A percentile compares a stretch with the other conserved stretches of the same genome.
These are phyloP conservation scores for Tokudaia tokunoshimensis DNA, from an alignment of 2,797 vertebrate genomes.

Conservation along the genomic window DNA sequence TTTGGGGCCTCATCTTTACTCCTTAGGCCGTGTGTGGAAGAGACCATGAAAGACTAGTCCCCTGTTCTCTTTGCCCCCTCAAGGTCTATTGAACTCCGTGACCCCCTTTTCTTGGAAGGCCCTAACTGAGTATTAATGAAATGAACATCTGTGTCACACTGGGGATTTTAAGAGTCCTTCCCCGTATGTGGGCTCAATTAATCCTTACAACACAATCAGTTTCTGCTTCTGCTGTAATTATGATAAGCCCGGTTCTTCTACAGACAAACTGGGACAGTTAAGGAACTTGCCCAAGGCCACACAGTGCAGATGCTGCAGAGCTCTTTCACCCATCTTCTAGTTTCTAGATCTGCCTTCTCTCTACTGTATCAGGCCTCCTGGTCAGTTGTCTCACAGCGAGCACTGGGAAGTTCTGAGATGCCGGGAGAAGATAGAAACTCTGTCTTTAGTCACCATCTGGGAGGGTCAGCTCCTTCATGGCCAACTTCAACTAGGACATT, in stretches of 20 bases:
- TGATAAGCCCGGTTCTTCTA: background rate
- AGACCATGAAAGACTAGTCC: background rate
- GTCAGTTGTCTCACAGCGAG: background rate
- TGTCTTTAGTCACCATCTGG: background rate
- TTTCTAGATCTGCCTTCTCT: slow-evolving; percentile 8
- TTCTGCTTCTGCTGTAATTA: background rate
- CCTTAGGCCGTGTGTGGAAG: background rate
- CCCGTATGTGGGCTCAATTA: slow-evolving; percentile 3
- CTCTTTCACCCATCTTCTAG: background rate
- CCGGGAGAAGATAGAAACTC: background rate
- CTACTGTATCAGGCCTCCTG: background rate
- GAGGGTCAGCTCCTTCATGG: background rate
- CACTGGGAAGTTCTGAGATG: background rate
- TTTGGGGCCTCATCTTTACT: slow-evolving; percentile 57
- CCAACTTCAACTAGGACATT: background rate
- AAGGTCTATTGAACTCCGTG: slow-evolving; percentile 9
- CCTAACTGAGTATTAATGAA: slow-evolving; percentile 43
- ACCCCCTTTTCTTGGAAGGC: slow-evolving; percentile 47
- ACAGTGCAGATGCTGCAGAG: background rate
- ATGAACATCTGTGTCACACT: background rate
- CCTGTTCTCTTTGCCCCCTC: background rate
- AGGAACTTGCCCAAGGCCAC: slow-evolving; percentile 30
- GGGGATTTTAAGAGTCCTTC: slow-evolving; percentile 28
- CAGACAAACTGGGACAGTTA: slow-evolving; percentile 1
- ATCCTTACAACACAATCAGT: slow-evolving; percentile 12